A percentile compares a stretch with the other conserved stretches of the same genome.
Conservation (phyloP, 2,113 vertebrate species). For the Gymnogyps californianus region DNA sequence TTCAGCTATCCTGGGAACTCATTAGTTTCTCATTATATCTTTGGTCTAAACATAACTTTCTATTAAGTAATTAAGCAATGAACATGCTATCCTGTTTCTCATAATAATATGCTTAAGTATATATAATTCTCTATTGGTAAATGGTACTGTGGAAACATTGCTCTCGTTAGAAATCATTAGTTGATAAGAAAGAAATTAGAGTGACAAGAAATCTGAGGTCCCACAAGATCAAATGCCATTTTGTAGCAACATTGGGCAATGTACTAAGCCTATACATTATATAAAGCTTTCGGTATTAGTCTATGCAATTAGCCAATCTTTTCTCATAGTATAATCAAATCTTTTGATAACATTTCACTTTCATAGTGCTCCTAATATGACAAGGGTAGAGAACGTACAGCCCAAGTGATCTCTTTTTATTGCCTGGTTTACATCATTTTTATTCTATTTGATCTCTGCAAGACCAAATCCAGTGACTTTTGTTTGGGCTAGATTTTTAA, state of each 20-base stretch:
- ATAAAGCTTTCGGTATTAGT: not conserved
- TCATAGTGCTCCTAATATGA: not conserved
- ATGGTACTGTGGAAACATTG: not conserved
- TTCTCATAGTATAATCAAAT: not conserved
- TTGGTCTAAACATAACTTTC: conserved; percentile 24
- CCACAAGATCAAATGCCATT: not conserved
- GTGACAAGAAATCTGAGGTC: not conserved
- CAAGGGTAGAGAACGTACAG: not conserved
- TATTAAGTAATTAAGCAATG: not conserved
- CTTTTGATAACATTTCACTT: not conserved
- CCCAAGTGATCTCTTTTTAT: not conserved
- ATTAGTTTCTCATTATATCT: conserved; percentile 13
- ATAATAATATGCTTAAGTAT: not conserved
- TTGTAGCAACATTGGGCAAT: not conserved
- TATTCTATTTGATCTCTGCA: not conserved
- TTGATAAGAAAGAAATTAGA: not conserved
- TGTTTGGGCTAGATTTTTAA: not conserved
- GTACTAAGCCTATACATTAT: not conserved
- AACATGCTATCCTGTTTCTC: not conserved
- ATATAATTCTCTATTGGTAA: not conserved
- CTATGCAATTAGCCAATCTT: not conserved
- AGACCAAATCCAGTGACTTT: not conserved
- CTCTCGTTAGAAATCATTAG: conserved; percentile 8
- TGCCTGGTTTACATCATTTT: not conserved
- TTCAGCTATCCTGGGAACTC: conserved; percentile 21